Conservation (phyloP, 2,888 invertebrate species). For the Platycnemis pennipes region DNA sequence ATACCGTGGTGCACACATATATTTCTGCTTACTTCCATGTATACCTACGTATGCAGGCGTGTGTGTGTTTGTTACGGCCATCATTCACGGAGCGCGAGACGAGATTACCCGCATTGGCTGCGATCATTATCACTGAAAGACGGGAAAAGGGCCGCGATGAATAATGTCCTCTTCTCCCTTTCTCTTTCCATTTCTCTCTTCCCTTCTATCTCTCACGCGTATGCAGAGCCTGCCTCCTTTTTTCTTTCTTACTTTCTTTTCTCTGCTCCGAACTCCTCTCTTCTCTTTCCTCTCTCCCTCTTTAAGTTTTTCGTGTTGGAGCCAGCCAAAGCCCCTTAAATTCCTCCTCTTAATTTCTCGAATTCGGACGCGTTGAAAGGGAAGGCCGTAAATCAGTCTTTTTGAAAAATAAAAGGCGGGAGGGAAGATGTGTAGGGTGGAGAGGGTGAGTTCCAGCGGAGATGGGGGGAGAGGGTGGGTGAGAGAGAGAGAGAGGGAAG, state of each 20-base stretch:
- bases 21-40: neutral
- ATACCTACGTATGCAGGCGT: neutral
- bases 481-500: neutral
- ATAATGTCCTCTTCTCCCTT: neutral
- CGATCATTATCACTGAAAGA: slow-evolving; percentile 11
- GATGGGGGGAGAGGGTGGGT: neutral
- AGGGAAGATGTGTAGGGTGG: neutral
- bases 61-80: neutral
- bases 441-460: neutral
- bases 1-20: neutral
- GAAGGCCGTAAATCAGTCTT: slow-evolving; percentile 31
- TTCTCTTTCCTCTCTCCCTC: neutral
- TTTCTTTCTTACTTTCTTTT: neutral
- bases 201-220: no score
- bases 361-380: slow-evolving; percentile 42
- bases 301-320: slow-evolving; percentile 17
- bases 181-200: neutral
- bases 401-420: neutral
- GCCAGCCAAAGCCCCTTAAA: slow-evolving; percentile 27
- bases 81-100: slow-evolving; percentile 3
- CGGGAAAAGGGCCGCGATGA: slow-evolving; percentile 14
- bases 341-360: slow-evolving; percentile 34
- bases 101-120: slow-evolving; percentile 1
- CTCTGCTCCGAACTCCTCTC: neutral
- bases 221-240: neutral